phyloP scores from a whole-genome alignment of 2,797 vertebrate species.

The Malacoraja senta region DNA sequence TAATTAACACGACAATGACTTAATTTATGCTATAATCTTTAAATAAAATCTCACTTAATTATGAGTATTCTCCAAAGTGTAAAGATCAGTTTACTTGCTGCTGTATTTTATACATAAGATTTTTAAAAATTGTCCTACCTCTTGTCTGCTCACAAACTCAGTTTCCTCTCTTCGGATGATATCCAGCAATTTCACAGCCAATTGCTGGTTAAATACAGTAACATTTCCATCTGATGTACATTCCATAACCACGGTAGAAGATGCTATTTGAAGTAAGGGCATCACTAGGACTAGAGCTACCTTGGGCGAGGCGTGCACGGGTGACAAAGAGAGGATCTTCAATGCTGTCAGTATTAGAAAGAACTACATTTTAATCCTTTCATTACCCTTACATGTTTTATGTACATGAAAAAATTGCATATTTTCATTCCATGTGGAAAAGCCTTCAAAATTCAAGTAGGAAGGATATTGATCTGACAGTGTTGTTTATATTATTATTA shows the following conservation, averaged over 20 bases:
- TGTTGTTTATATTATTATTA: too few species aligned
- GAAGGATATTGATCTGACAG: not conserved
- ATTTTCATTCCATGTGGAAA: not conserved
- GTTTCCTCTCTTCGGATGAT: constrained; percentile 54
- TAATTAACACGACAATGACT: not conserved
- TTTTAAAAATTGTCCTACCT: constrained; percentile 47
- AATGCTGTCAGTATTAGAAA: constrained; percentile 56
- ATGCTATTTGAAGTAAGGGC: constrained; percentile 77
- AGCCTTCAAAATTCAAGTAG: not conserved
- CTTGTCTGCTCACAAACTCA: not conserved
- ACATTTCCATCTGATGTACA: constrained; percentile 58
- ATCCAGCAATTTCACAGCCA: constrained; percentile 64
- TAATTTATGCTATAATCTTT: not conserved
- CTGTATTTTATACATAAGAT: not conserved
- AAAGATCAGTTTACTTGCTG: not conserved
- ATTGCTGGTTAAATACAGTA: constrained; percentile 57
- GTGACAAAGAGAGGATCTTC: constrained; percentile 58
- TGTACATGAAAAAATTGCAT: not conserved
- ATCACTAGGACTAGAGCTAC: constrained; percentile 66
- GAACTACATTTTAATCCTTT: not conserved
- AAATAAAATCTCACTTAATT: not conserved
- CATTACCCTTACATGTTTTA: not conserved
- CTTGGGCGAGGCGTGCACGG: constrained; percentile 51
- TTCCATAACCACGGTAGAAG: constrained; percentile 67
- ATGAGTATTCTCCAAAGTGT: not conserved